These are phyloP conservation scores for Tupaia chinensis DNA, from an alignment of 2,113 vertebrate genomes.

Conservation along the genomic window DNA sequence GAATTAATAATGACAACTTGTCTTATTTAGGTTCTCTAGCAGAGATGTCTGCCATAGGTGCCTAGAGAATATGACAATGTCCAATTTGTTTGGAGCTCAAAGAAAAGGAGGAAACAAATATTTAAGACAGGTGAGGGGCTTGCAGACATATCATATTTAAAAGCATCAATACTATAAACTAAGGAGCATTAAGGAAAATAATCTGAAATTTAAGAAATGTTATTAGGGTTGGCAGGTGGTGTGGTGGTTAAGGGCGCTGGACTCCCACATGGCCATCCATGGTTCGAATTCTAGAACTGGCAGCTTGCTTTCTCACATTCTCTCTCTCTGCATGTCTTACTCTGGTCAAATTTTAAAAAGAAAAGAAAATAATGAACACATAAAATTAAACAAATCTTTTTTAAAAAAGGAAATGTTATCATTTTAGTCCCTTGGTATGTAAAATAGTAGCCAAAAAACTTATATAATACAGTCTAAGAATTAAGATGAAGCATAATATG, in stretches of 20 bases:
- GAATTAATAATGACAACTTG: not conserved
- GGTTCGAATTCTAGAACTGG: too few relatives aligned
- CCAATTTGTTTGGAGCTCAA: not conserved
- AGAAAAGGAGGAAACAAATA: not conserved
- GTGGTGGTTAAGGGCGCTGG: not conserved
- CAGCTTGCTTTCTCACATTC: too few relatives aligned
- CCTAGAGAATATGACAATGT: not conserved
- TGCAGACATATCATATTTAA: not conserved
- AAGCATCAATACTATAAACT: not conserved
- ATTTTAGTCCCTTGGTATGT: not conserved
- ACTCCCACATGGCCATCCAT: too few relatives aligned
- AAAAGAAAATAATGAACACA: not conserved
- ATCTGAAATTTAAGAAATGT: not conserved
- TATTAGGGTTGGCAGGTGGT: not conserved
- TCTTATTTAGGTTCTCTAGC: not conserved
- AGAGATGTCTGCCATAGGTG: not conserved
- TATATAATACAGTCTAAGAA: not conserved
- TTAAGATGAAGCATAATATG: not conserved
- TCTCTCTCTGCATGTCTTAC: too few relatives aligned
- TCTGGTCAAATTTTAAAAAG: too few relatives aligned
- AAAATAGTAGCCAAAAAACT: not conserved
- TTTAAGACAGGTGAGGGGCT: not conserved
- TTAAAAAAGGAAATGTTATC: not conserved
- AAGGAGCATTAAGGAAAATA: not conserved
- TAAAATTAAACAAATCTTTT: not conserved